Percentiles rank a stretch among this genome's conserved stretches.
These are phyloP conservation scores for Phrynocephalus forsythii DNA, from an alignment of 2,797 vertebrate species.

Conservation along the genomic window DNA sequence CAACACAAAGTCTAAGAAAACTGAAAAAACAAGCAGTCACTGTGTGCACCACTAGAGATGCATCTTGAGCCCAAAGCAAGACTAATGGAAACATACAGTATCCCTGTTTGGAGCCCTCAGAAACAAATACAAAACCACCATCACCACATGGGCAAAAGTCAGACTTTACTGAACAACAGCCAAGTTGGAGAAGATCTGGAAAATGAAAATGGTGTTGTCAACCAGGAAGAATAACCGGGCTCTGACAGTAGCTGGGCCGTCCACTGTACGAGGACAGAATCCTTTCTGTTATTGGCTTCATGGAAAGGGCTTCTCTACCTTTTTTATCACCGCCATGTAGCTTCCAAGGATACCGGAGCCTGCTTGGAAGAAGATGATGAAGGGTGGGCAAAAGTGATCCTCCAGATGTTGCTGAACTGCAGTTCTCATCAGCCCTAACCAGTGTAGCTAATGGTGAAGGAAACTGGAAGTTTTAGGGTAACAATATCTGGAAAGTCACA, in stretches of 20 bases:
- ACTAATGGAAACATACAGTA: neutral
- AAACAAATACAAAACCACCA: neutral
- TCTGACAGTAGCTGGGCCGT: too few relatives aligned
- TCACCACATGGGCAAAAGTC: neutral
- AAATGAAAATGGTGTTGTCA: neutral
- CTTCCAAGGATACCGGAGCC: neutral
- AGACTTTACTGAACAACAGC: neutral
- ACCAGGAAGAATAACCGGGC: neutral
- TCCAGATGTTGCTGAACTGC: neutral
- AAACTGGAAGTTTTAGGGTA: neutral
- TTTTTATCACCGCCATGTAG: neutral
- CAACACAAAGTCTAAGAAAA: neutral
- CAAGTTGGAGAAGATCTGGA: neutral
- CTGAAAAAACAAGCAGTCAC: neutral
- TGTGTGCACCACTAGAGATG: neutral
- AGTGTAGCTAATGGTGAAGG: neutral
- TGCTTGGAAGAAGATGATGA: neutral
- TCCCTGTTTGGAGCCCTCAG: neutral
- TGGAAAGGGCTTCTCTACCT: neutral
- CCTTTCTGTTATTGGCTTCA: too few relatives aligned
- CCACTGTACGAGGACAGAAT: too few relatives aligned
- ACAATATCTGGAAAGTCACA: neutral
- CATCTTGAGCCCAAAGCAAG: neutral
- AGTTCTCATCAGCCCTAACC: neutral
- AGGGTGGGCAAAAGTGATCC: neutral